A percentile compares a stretch with the other conserved stretches of the same genome.
These are phyloP conservation scores for Antheraea assamensis DNA, from an alignment of 2,888 invertebrate species.

Conservation along the genomic window DNA sequence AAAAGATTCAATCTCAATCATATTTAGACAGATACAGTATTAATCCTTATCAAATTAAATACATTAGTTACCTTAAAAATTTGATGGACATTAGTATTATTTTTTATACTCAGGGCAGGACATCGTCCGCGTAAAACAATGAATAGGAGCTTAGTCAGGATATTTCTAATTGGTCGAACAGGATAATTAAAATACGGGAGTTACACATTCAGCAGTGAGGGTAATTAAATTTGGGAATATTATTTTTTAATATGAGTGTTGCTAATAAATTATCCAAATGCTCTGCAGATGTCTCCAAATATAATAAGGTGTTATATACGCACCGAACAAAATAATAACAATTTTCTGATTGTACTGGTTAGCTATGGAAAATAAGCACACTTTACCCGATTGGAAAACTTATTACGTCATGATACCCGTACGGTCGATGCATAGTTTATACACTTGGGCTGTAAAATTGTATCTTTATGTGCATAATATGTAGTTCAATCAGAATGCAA, in stretches of 20 bases:
- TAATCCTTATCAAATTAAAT: too few species aligned
- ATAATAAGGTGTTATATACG: too few species aligned
- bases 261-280: background rate
- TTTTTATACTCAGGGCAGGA: too few species aligned
- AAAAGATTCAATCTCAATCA: too few species aligned
- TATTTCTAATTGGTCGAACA: constrained; percentile 26
- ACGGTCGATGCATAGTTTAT: constrained; percentile 26
- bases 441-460: constrained; percentile 38
- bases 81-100: too few species aligned
- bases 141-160: constrained; percentile 26
- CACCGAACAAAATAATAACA: background rate
- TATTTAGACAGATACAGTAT: too few species aligned
- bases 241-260: background rate
- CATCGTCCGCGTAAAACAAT: background rate
- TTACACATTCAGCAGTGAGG: background rate
- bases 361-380: background rate
- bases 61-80: too few species aligned
- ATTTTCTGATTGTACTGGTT: background rate
- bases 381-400: background rate
- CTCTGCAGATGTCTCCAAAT: background rate
- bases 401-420: background rate
- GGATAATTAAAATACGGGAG: background rate
- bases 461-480: constrained; percentile 29
- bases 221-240: background rate
- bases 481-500: constrained; percentile 9